Evolutionary conservation across 1,140 invertebrate genomes (phyloP), one percentile per base, ranked within the genome.

Genomic region (Trigoniulus corallinus): DNA sequence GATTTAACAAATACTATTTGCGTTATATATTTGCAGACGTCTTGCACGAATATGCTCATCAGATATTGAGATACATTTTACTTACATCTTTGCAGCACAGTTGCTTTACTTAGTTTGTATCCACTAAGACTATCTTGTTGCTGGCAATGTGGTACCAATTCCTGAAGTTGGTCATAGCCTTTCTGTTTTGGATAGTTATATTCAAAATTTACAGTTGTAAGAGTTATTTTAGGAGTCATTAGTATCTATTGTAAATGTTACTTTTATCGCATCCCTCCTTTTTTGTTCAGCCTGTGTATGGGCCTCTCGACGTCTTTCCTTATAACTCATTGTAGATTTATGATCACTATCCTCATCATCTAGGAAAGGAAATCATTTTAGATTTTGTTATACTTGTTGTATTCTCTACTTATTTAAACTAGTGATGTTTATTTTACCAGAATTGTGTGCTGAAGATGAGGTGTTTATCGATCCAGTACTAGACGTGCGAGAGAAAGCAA

Each of bases 271-370:
- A 76, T 97, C 91, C 63, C 92, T 74, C 55, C 93, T 73, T 66
- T 96, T 97, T 66, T 97, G 92, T 67, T 98, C 93, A 2, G 93
- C 93, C 67, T 93, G 88, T 0, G 92, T 97, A 63, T 97, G 92
- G 4, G 92, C 92, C 67, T 96, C 89, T 53, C 92, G 73, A 29
- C 92, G 72, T 24, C 91, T 69, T 59, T 97, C 92, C 67, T 94
- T 94, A 61, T 95, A 95, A 63, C 81, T 89, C 52, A 89, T 66
- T 7, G 83, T 77, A 26, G 81, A 80, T 52, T 82, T 84, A 57
- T 80, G 77, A 62, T 84, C 84, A 60, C 84, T 84, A 63, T 93
- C 88, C 66, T 94, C 89, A 69, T 93, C 88, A 67, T 91, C 87
- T 82, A 59, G 42, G 64, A 69, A 53, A 55, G 47, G 54, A 40